Evolutionary conservation across 2,113 vertebrate species (phyloP), one percentile per base, ranked within the genome.

Genomic region (Meriones unguiculatus): DNA sequence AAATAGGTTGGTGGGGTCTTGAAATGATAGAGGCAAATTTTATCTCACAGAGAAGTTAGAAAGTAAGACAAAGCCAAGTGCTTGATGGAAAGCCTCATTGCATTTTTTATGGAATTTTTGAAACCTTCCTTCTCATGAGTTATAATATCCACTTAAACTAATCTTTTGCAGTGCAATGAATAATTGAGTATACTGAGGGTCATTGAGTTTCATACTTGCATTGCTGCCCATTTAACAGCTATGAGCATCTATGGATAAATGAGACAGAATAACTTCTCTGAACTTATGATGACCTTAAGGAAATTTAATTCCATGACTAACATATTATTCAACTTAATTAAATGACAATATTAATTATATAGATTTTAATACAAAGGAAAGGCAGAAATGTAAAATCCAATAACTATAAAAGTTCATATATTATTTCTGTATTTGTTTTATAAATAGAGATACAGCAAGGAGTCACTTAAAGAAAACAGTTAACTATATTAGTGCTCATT

Each of bases 121-220:
- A 77, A 62, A 12, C 13, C 18, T 41, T 73, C 65, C 73, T 80
- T 65, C 85, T 69, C 24, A 50, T 82, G 22, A 54, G 35, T 78
- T 62, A 88, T 67, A 95, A 64, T 70, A 92, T 52, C 57, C 30
- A 78, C 50, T 96, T 92, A 95, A 93, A 86, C 38, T 78, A 86
- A 94, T 94, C 30, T 90, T 90, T 87, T 95, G 25, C 54, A 95
- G 15, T 91, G n/a, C 10, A 86, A 67, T 97, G 90, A 96, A 95
- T 95, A 95, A 94, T 82, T 90, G 73, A 46, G 73, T 41, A 90
- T n/a, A 64, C 35, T 92, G 35, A 95, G 32, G 70, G 69, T 97
- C 92, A 89, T 5, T 89, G 87, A 85, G 25, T 65, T 90, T 94
- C 32, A 65, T 85, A 73, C 4, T 72, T 95, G 65, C 38, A 94